phyloP scores from a whole-genome alignment of 2,113 vertebrate genomes.

The Scalopus aquaticus region DNA sequence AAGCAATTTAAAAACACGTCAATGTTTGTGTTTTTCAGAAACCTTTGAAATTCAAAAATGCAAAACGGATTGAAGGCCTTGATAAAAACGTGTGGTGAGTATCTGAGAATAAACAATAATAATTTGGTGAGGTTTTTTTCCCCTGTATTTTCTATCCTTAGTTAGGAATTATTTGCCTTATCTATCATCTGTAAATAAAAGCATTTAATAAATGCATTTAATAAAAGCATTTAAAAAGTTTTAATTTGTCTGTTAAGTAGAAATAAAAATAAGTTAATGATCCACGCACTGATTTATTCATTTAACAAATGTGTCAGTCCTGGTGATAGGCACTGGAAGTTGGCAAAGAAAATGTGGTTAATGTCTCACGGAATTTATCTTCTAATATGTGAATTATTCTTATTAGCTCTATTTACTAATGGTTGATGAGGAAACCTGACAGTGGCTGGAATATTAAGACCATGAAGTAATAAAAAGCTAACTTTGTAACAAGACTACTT shows the following conservation, averaged over 20 bases:
- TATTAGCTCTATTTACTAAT: background rate
- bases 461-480: slow-evolving; percentile 6
- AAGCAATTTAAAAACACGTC: slow-evolving; percentile 69
- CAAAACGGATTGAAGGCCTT: slow-evolving; percentile 95
- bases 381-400: background rate
- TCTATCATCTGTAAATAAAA: background rate
- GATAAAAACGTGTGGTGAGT: slow-evolving; percentile 96
- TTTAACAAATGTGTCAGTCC: background rate
- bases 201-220: background rate
- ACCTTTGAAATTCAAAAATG: slow-evolving; percentile 89
- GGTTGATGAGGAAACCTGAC: background rate
- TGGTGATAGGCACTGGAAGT: background rate
- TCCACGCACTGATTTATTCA: background rate
- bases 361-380: background rate
- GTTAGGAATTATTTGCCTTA: background rate
- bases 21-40: slow-evolving; percentile 83
- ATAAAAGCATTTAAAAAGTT: slow-evolving; percentile 26
- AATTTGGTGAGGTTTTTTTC: background rate
- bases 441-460: background rate
- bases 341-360: background rate
- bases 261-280: background rate
- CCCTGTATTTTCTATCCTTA: background rate
- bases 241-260: slow-evolving; percentile 4
- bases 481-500: background rate
- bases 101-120: slow-evolving; percentile 1